Conservation (phyloP, 2,797 vertebrate species). For the Meriones psammophilus region DNA sequence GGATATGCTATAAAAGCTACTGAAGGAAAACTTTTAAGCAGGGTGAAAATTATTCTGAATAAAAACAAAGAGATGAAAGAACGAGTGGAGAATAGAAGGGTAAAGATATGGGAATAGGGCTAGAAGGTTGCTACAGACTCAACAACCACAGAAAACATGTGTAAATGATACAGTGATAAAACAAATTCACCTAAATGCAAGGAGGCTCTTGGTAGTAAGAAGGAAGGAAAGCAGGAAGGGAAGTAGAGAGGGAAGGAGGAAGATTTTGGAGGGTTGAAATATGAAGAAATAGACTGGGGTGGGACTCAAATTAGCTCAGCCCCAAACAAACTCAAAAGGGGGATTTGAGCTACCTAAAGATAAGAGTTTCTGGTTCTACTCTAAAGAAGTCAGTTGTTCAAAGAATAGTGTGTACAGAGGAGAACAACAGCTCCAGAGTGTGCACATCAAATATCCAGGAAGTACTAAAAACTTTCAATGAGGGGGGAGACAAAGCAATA, state of each 20-base stretch:
- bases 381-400: not conserved
- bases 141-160: not conserved
- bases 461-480: not conserved
- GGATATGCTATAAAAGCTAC: not conserved
- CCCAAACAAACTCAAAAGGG: not conserved
- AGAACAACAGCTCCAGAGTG: not conserved
- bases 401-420: not conserved
- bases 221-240: not conserved
- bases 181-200: not conserved
- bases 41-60: not conserved
- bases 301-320: not conserved
- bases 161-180: not conserved
- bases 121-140: not conserved
- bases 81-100: not conserved
- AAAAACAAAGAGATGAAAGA: not conserved
- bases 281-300: not conserved
- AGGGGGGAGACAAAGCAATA: not conserved
- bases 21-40: not conserved
- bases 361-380: not conserved
- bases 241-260: not conserved
- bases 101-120: not conserved
- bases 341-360: not conserved
- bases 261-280: not conserved
- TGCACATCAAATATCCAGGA: not conserved
- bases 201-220: not conserved